Evolutionary conservation across 2,888 invertebrate species (phyloP).

Genomic region (Halocaridina rubra): DNA sequence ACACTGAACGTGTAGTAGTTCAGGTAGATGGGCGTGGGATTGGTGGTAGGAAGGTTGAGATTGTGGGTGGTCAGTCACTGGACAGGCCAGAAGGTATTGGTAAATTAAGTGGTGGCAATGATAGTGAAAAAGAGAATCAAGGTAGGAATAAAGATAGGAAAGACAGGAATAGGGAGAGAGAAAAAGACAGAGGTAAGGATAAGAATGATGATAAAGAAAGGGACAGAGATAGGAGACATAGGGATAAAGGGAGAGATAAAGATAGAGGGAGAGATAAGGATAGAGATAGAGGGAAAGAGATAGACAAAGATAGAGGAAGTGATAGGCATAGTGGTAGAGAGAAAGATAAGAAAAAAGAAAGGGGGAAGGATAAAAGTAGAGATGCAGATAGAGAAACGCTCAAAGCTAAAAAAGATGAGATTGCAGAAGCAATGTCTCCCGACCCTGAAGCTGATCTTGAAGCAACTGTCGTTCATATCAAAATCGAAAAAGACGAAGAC

Average conservation of each 20-base stretch:
- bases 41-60: constrained; percentile 43
- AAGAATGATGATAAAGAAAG: constrained; percentile 12
- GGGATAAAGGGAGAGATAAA: constrained; percentile 9
- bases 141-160: constrained; percentile 27
- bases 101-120: neutral
- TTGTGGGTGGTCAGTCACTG: constrained; percentile 24
- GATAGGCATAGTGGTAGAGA: neutral
- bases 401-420: neutral
- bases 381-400: constrained; percentile 1
- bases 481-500: constrained; percentile 50
- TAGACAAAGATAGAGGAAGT: neutral
- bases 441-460: constrained; percentile 22
- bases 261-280: constrained; percentile 15
- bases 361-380: constrained; percentile 2
- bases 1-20: constrained; percentile 51
- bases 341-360: constrained; percentile 1
- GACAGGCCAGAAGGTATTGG: neutral
- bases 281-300: constrained; percentile 11
- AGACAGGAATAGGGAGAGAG: constrained; percentile 31
- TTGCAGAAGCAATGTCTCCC: neutral
- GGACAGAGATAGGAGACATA: constrained; percentile 11
- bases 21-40: constrained; percentile 51
- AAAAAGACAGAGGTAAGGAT: constrained; percentile 19
- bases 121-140: constrained; percentile 47
- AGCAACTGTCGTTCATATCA: constrained; percentile 40